Percentiles rank a stretch among this genome's conserved stretches.
These are phyloP conservation scores for Nemoura dubitans DNA, from an alignment of 2,888 invertebrate species.

Conservation along the genomic window DNA sequence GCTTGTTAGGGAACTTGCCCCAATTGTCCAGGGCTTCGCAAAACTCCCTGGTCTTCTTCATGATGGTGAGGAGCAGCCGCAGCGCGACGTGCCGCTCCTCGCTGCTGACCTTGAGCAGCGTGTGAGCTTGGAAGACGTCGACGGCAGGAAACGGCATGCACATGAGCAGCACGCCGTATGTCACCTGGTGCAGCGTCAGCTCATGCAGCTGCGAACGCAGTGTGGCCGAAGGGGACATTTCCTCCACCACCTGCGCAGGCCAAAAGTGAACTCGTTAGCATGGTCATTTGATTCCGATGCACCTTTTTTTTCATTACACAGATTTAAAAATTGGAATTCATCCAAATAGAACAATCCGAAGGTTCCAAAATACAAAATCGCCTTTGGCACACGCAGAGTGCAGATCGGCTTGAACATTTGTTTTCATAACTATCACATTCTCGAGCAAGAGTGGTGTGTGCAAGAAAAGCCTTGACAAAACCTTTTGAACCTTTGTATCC, in stretches of 20 bases:
- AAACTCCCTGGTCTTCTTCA: slow-evolving; percentile 55
- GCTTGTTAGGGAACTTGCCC: neutral
- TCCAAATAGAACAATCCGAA: too few species aligned
- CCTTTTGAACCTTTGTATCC: too few species aligned
- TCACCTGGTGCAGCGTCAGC: slow-evolving; percentile 29
- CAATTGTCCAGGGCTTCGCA: neutral
- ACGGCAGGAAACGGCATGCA: slow-evolving; percentile 61
- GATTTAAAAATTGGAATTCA: too few species aligned
- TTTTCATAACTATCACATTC: too few species aligned
- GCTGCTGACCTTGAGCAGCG: slow-evolving; percentile 54
- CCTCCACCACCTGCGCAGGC: slow-evolving; percentile 54
- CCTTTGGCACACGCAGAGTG: too few species aligned
- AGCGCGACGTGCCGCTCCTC: slow-evolving; percentile 58
- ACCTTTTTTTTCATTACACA: too few species aligned
- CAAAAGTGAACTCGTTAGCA: too few species aligned
- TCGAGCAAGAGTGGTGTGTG: too few species aligned
- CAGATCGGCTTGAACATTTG: too few species aligned
- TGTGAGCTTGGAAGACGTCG: slow-evolving; percentile 57
- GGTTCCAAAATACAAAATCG: too few species aligned
- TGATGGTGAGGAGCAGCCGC: slow-evolving; percentile 60
- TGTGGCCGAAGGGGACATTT: slow-evolving; percentile 53
- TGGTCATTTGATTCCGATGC: too few species aligned
- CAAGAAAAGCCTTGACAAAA: too few species aligned
- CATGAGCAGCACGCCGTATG: slow-evolving; percentile 43
- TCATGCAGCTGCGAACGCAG: neutral